Evolutionary conservation across 2,888 invertebrate species (phyloP).

Genomic region (Falcaria lacertinaria): DNA sequence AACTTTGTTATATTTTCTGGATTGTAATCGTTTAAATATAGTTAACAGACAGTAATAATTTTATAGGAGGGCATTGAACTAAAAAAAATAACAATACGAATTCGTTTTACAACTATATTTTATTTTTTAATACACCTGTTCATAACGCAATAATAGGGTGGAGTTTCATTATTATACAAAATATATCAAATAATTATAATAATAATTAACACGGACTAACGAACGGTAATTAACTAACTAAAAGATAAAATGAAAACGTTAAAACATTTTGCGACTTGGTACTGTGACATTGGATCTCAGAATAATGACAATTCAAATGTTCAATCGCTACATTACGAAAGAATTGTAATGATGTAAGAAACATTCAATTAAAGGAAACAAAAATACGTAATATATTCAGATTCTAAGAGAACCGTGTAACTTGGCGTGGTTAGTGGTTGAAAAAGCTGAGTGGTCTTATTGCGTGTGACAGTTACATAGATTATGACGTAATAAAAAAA

Average conservation of each 20-base stretch:
- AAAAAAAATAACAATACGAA: conserved; percentile 27
- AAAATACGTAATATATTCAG: too few relatives aligned
- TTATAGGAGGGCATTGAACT: too few relatives aligned
- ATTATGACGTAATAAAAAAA: too few relatives aligned
- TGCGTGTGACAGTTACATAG: too few relatives aligned
- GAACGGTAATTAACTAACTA: conserved; percentile 44
- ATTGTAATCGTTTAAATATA: too few relatives aligned
- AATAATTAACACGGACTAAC: conserved; percentile 60
- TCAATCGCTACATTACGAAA: not conserved
- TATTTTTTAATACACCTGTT: conserved; percentile 67
- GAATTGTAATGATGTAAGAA: too few relatives aligned
- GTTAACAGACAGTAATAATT: not conserved
- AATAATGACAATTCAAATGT: too few relatives aligned
- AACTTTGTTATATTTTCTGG: too few relatives aligned
- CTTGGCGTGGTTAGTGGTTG: too few relatives aligned
- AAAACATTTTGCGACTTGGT: conserved; percentile 22
- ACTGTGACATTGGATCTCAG: conserved; percentile 14
- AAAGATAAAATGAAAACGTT: conserved; percentile 48
- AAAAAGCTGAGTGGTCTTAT: too few relatives aligned
- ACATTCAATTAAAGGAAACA: too few relatives aligned
- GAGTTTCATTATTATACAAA: conserved; percentile 69
- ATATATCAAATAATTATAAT: conserved; percentile 55
- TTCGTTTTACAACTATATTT: conserved; percentile 66
- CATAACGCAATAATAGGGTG: conserved; percentile 65
- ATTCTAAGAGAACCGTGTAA: too few relatives aligned